Conservation (phyloP, 1,140 invertebrate genomes). For the Ceratina calcarata region DNA sequence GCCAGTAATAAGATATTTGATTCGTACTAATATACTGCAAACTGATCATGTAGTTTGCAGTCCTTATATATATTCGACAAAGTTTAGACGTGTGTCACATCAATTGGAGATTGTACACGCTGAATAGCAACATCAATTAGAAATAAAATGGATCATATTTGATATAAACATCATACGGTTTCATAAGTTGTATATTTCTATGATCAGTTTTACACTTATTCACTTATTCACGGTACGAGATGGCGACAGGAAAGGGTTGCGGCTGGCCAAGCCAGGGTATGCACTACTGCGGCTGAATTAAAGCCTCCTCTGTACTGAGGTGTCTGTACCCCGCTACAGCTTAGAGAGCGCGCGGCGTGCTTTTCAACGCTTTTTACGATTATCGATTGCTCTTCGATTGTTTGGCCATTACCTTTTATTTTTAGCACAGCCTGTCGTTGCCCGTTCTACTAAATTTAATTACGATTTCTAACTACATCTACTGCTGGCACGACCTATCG, state of each 20-base stretch:
- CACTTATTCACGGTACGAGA: constrained; percentile 29
- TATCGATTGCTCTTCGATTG: constrained; percentile 75
- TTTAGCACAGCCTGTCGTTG: constrained; percentile 66
- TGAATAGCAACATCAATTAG: too few species aligned
- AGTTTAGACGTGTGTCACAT: too few species aligned
- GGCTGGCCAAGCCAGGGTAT: constrained; percentile 46
- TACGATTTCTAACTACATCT: constrained; percentile 39
- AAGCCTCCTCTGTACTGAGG: constrained; percentile 57
- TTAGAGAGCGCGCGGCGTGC: background rate
- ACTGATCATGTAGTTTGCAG: background rate
- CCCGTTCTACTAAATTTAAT: constrained; percentile 63
- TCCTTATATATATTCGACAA: background rate
- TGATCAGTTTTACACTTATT: constrained; percentile 10
- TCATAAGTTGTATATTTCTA: too few species aligned
- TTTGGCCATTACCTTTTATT: constrained; percentile 69
- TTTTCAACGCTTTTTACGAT: constrained; percentile 39
- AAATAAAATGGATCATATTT: too few species aligned
- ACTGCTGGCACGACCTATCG: background rate
- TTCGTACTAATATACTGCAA: too few species aligned
- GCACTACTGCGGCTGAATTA: constrained; percentile 65
- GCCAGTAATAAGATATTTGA: background rate
- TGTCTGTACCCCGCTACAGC: constrained; percentile 38
- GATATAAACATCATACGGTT: too few species aligned
- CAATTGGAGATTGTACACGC: too few species aligned
- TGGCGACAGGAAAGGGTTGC: constrained; percentile 47